Conservation (phyloP, 2,888 invertebrate species). For the Mylabris sibirica region DNA sequence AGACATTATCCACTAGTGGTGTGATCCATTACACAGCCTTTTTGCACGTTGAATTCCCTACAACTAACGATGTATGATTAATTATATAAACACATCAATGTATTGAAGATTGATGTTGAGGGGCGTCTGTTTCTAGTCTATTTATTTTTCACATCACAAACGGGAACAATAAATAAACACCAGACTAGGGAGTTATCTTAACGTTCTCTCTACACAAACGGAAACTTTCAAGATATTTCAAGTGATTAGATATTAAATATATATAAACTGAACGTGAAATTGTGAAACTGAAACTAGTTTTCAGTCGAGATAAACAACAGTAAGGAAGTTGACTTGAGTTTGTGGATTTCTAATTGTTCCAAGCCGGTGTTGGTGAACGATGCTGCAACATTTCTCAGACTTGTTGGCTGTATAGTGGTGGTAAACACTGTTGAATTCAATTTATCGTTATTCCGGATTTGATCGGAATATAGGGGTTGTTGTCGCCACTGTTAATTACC, state of each 20-base stretch:
- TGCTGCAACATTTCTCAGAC: neutral
- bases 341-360: slow-evolving; percentile 12
- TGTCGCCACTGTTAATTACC: neutral
- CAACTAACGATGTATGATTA: slow-evolving; percentile 19
- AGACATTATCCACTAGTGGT: slow-evolving; percentile 17
- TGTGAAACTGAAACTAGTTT: slow-evolving; percentile 1
- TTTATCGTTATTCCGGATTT: neutral
- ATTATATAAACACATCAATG: slow-evolving; percentile 19
- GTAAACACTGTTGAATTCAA: slow-evolving; percentile 5
- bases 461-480: slow-evolving; percentile 1
- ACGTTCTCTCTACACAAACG: neutral
- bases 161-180: no score
- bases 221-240: neutral
- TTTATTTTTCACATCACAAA: neutral
- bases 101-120: slow-evolving; percentile 16
- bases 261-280: neutral
- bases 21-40: slow-evolving; percentile 18
- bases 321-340: neutral
- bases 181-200: no score
- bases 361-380: neutral
- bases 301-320: neutral
- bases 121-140: neutral
- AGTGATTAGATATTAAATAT: neutral
- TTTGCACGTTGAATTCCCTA: slow-evolving; percentile 15
- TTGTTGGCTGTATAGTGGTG: neutral